A percentile compares a stretch with the other conserved stretches of the same genome.
phyloP scores from a whole-genome alignment of 2,113 vertebrate species.

The Oryzias celebensis region DNA sequence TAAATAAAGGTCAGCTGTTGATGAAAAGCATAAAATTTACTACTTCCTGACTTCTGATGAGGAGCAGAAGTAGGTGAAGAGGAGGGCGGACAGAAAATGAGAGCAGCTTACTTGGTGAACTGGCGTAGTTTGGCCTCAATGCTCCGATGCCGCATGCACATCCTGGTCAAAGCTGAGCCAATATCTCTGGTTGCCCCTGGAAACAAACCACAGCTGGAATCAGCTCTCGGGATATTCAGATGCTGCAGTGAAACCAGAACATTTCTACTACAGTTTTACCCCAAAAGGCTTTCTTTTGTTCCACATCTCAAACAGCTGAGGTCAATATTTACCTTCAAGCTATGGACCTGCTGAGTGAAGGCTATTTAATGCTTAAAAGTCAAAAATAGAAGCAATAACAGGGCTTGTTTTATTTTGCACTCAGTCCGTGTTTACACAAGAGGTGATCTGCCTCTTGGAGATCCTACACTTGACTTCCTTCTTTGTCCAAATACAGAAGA shows the following conservation, averaged over 20 bases:
- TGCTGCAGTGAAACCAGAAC: not conserved
- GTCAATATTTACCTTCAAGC: constrained; percentile 27
- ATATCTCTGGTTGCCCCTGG: constrained; percentile 95
- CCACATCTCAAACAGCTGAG: not conserved
- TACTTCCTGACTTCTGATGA: not conserved
- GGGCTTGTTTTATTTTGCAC: constrained; percentile 30
- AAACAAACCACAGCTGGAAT: constrained; percentile 37
- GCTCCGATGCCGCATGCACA: constrained; percentile 99
- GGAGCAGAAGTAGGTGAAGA: not conserved
- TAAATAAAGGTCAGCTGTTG: not conserved
- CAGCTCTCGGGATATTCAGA: constrained; percentile 4
- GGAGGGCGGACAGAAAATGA: not conserved
- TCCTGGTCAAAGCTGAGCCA: constrained; percentile 93
- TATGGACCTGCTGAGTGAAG: constrained; percentile 17
- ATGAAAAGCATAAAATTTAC: not conserved
- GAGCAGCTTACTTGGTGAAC: constrained; percentile 91
- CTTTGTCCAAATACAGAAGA: constrained; percentile 56
- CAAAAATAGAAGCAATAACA: constrained; percentile 20
- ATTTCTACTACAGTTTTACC: constrained; percentile 5
- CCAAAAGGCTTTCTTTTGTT: constrained; percentile 9
- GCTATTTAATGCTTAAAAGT: constrained; percentile 16
- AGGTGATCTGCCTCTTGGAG: constrained; percentile 14
- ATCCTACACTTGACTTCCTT: constrained; percentile 16
- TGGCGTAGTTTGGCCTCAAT: constrained; percentile 97
- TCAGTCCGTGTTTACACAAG: constrained; percentile 54